Base-by-base conservation (phyloP, 2,888 invertebrate genomes). In the Junonia oenone region DNA sequence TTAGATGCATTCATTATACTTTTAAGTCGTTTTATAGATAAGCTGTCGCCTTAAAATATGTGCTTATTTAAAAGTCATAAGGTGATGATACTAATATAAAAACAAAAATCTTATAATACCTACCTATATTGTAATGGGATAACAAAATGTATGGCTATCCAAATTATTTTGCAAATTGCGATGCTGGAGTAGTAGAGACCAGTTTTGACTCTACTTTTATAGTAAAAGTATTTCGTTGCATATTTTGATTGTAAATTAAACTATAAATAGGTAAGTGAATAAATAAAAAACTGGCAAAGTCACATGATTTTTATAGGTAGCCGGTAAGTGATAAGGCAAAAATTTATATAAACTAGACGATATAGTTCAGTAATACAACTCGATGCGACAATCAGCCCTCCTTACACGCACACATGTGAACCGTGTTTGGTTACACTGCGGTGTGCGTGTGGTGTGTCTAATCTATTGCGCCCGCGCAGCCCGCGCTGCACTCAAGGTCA, bases 1-100 rank as follows among this genome's bases (percentile, higher is more conserved):
- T 78, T 78, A 83, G 77, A 68, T 72, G 83, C 83, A 83, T 85
- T 79, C 78, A 83, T 83, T 84, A 84, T 56, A 77, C 76, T 78
- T 75, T 68, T 74, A 72, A 63, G 71, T 67, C 38, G 31, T 54
- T 48, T 13, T 14, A 38, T 47, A 57, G 45, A 55, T 57, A 59
- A 59, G 56, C 31, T 48, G 51, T 51, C 45, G 38, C 46, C 45
- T 51, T 8, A 45, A 45, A 49, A 45, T 26, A 45, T 45, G 17
- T 13, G 31, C 38, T 45, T 38, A 52, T 52, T 53, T 40, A 15
- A 22, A 40, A 35, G 6, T 27, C 22, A 45, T 46, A 47, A 56
- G 9, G 27, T 11, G 31, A 47, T 43, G 37, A 51, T 33, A 47
- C 48, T 49, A 37, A 51, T 40, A 29, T 52, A 33, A 52, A 38